Evolutionary conservation across 2,797 vertebrate genomes (phyloP), one percentile per base, ranked within the genome.

Genomic region (Gymnoscopelus braueri): DNA sequence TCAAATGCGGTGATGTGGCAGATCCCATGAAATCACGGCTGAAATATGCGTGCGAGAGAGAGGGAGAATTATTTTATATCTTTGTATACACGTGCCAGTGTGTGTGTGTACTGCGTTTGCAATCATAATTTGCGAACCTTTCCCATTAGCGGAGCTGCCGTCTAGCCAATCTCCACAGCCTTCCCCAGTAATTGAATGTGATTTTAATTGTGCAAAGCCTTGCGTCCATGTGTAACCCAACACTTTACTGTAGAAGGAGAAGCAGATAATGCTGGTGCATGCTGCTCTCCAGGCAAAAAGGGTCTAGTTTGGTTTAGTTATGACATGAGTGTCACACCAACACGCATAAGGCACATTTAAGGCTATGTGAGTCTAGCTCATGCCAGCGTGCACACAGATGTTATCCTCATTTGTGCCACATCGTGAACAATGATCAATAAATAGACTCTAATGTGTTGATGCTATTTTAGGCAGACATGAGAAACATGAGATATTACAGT

Each of bases 171-270:
- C 82, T 81, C 65, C 70, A 77, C 79, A 60, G 85, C 80, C 70
- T 88, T 75, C 72, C 70, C 72, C 70, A 2, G 78, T 93, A 92
- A 94, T 91, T 89, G 89, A 92, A 89, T 85, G 86, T 73, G 89
- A 92, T 90, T 86, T 87, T 89, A 88, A 92, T 91, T 84, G 84
- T 73, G 78, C 87, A 83, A 79, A 82, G 85, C 82, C 77, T 4
- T 63, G 79, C 57, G 75, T 68, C 65, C 63, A 19, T 29, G 64
- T 69, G 88, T 91, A 93, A 94, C 87, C 87, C 82, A 87, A 92
- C 75, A 81, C 90, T 62, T 19, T 9, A 59, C 35, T 74, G 80
- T 49, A 39, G 59, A 52, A 63, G 50, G 59, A 52, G 65, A 53
- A 57, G 75, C 48, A 44, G 39, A 85, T 79, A 79, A 83, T 72